phyloP scores from a whole-genome alignment of 2,113 vertebrate species.

The Rhea americana region DNA sequence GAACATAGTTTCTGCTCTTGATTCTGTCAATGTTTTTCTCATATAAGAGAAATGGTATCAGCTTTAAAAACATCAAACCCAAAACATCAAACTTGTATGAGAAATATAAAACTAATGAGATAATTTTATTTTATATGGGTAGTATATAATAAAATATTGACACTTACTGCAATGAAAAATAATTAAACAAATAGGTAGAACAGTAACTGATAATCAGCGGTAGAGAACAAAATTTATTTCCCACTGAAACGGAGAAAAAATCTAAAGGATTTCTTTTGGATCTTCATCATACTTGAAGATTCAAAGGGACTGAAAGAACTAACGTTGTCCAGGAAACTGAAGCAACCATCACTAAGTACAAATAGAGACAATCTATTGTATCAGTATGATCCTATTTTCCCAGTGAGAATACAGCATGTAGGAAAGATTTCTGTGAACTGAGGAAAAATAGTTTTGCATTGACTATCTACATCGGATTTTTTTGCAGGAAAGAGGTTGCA shows the following conservation, averaged over 20 bases:
- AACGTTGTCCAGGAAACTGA: conserved; percentile 53
- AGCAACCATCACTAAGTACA: conserved; percentile 44
- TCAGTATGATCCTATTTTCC: neutral
- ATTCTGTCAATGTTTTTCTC: neutral
- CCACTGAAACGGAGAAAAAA: conserved; percentile 20
- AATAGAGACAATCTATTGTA: neutral
- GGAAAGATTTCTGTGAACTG: conserved; percentile 13
- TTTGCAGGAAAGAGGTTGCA: conserved; percentile 11
- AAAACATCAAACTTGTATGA: neutral
- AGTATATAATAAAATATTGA: neutral
- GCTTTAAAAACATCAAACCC: neutral
- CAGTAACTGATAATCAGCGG: neutral
- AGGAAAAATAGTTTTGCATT: conserved; percentile 2
- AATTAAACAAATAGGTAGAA: neutral
- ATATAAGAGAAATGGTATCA: neutral
- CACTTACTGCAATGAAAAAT: neutral
- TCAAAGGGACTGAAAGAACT: conserved; percentile 19
- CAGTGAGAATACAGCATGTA: neutral
- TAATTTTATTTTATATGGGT: neutral
- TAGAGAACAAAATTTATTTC: conserved; percentile 3
- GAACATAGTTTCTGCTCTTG: neutral
- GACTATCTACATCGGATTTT: neutral
- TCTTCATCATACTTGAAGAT: conserved; percentile 34
- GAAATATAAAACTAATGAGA: conserved; percentile 26
- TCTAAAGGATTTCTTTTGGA: neutral